Evolutionary conservation across 1,140 invertebrate species (phyloP).

Genomic region (Camponotus floridanus): DNA sequence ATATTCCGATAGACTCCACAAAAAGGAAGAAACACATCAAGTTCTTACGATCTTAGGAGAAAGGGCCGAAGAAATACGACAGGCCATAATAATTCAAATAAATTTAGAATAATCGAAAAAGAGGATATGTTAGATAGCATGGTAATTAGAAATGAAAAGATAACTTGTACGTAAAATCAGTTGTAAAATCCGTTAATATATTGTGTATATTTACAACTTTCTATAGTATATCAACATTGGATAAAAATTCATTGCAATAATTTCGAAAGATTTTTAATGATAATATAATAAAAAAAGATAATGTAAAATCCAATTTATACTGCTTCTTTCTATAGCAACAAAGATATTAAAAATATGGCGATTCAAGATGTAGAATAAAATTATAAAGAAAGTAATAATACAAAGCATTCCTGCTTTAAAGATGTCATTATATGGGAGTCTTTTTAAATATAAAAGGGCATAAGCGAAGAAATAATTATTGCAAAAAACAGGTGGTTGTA

Average conservation of each 20-base stretch:
- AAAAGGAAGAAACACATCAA: no score
- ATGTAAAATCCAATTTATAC: neutral
- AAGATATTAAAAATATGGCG: constrained; percentile 76
- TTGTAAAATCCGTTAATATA: neutral
- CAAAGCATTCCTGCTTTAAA: constrained; percentile 89
- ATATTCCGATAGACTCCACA: no score
- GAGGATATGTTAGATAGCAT: no score
- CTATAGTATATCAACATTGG: neutral
- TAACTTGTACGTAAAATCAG: no score
- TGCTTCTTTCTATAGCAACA: constrained; percentile 51
- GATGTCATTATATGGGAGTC: constrained; percentile 89
- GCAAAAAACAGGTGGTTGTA: constrained; percentile 86
- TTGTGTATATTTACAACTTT: neutral
- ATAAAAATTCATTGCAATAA: neutral
- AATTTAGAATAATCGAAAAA: no score
- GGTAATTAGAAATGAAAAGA: neutral
- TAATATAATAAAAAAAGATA: neutral
- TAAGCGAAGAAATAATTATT: constrained; percentile 88
- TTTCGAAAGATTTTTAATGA: neutral
- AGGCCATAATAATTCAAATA: no score
- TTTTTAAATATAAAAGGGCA: constrained; percentile 89
- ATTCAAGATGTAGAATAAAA: constrained; percentile 76
- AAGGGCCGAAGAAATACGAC: no score
- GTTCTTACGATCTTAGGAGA: no score
- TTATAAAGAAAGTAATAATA: constrained; percentile 76